Evolutionary conservation across 2,888 invertebrate genomes (phyloP), one percentile per base, ranked within the genome.

Genomic region (Cataglyphis rosenhaueri): DNA sequence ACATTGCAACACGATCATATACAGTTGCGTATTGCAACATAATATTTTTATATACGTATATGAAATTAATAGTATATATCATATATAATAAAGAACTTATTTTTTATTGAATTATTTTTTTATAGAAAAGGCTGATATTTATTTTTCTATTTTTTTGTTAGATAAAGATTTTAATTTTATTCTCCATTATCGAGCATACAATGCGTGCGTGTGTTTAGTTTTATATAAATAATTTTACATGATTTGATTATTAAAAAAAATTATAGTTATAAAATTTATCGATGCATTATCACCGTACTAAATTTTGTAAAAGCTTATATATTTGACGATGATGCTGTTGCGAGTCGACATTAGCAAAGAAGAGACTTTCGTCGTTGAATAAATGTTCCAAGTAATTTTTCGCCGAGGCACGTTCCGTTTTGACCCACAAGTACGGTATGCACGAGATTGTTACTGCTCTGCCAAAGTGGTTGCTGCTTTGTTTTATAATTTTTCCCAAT

Each of bases 401-500:
- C 15, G 82, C 29, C 57, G 48, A 71, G 75, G 57, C 64, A 64
- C 61, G 18, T 74, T 29, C 68, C 15, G 12, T 65, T 68, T 38
- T n/a, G 35, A 41, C 41, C 32, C 21, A 79, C 38, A 82, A 86
- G 71, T 68, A 52, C 64, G 64, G 82, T 81, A 52, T 78, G 78
- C 78, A 41, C 38, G 75, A 83, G 75, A 83, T 87, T 87, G 87
- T 87, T 89, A 90, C 52, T n/a, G 84, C 85, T 81, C 73, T 55
- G 52, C 82, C 29, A 79, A 87, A 88, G 82, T 84, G 86, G 87
- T 82, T 71, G 86, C 84, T 71, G 84, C 86, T 84, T 87, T 84
- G 83, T 87, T 85, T 84, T 76, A 52, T 87, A 84, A 86, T 87
- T 86, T 85, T 82, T 84, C 66, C 85, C 89, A 90, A 89, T 90